These are phyloP conservation scores for Dryas iulia DNA, from an alignment of 1,140 invertebrate species.

Conservation along the genomic window DNA sequence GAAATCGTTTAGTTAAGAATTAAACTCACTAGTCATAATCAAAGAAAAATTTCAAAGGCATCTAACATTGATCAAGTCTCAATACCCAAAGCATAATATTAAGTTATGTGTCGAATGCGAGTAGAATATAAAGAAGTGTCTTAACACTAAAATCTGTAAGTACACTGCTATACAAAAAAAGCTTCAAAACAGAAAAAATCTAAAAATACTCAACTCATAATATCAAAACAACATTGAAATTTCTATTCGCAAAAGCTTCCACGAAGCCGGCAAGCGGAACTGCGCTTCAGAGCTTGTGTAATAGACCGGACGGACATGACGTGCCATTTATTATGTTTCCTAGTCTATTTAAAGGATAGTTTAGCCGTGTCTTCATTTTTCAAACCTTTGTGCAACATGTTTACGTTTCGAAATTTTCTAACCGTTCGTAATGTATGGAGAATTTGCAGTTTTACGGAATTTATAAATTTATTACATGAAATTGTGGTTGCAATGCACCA, in stretches of 20 bases:
- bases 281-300: conserved; percentile 21
- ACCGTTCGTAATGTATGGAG: conserved; percentile 10
- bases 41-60: no score
- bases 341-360: conserved; percentile 44
- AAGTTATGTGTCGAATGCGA: no score
- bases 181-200: no score
- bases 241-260: background rate
- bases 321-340: conserved; percentile 45
- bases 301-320: conserved; percentile 32
- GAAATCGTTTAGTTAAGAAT: no score
- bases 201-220: background rate
- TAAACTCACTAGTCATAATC: no score
- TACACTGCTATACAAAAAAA: no score
- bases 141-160: no score
- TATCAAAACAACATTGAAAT: background rate
- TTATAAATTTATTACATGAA: no score
- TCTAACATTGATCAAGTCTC: no score
- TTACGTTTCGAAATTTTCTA: conserved; percentile 38
- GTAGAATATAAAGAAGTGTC: no score
- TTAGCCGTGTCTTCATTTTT: conserved; percentile 40
- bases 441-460: background rate
- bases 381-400: conserved; percentile 35
- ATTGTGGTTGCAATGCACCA: no score
- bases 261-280: conserved; percentile 23
- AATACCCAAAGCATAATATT: no score